Base-by-base conservation (phyloP, 2,113 vertebrate genomes). In the Platycercus adscitus region DNA sequence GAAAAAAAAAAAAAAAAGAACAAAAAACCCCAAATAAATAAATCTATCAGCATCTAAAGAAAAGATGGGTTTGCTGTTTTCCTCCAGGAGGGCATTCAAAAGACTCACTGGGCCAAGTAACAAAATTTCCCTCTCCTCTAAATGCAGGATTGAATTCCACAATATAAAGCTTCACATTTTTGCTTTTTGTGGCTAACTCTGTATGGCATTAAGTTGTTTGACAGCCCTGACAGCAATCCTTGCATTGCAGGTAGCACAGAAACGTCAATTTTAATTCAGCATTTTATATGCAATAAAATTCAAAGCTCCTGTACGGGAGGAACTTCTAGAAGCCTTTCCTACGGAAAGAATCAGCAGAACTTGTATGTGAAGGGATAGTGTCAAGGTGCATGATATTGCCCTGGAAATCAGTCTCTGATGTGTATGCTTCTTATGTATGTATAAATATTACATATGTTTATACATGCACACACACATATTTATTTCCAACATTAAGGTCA, bases 181-280 rank as follows among this genome's bases (percentile, higher is more conserved):
- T 75, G 43, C 26, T 84, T 69, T 55, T 13, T 43, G 35, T 68
- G 44, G 37, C 35, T 91, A 83, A 81, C 24, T 78, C 31, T 66
- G 3, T 44, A 37, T 41, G 78, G 90, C 64, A 83, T 64, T 78
- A 84, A 70, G 81, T 20, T 68, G 33, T 72, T 91, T 95, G 94
- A 95, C 55, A 64, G 39, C 13, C 86, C 80, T 75, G 64, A 61
- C 68, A 91, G 80, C 44, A 78, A 66, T 39, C n/a, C 11, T 81
- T 73, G 76, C 13, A 69, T 41, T 78, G 29, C 79, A 96, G 73
- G 75, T 78, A 65, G 80, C 82, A 93, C 49, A 95, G 73, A 96
- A 92, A 88, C 44, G 55, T 94, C 87, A 63, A 50, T 93, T 89
- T 91, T 85, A 82, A 90, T 95, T 83, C 77, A 85, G 25, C 11